These are phyloP conservation scores for Maniola jurtina DNA, from an alignment of 1,140 invertebrate genomes.

Conservation along the genomic window DNA sequence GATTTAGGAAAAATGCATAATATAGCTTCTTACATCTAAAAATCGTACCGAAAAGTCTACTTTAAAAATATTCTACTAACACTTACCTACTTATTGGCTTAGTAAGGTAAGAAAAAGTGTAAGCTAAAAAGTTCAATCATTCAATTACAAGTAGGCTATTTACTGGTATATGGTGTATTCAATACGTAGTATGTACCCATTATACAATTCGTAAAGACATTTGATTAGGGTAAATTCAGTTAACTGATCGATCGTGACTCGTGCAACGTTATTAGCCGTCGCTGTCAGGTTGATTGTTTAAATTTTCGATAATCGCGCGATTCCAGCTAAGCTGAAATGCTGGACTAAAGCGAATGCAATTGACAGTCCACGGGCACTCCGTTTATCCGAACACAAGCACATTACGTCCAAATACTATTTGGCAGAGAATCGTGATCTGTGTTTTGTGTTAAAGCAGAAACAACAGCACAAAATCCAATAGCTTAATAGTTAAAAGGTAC, in stretches of 20 bases:
- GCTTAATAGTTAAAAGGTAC: neutral
- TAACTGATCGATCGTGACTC: neutral
- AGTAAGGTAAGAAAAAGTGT: too few relatives aligned
- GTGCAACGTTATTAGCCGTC: slow-evolving; percentile 4
- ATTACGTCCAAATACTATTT: slow-evolving; percentile 1
- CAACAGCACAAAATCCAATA: neutral
- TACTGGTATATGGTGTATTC: too few relatives aligned
- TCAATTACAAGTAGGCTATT: too few relatives aligned
- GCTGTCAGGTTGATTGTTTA: slow-evolving; percentile 17
- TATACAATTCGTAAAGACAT: neutral
- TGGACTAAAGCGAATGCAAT: slow-evolving; percentile 16
- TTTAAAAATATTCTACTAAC: too few relatives aligned
- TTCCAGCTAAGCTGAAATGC: slow-evolving; percentile 9
- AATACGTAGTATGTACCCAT: neutral
- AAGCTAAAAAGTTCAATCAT: too few relatives aligned
- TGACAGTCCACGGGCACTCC: slow-evolving; percentile 22
- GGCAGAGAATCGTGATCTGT: neutral
- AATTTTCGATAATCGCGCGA: slow-evolving; percentile 15
- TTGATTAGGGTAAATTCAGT: too few relatives aligned
- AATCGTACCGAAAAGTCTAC: too few relatives aligned
- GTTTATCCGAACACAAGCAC: slow-evolving; percentile 2
- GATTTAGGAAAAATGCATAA: too few relatives aligned
- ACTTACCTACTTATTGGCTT: too few relatives aligned
- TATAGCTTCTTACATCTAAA: too few relatives aligned
- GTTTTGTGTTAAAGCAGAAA: neutral